Conservation (phyloP, 2,113 vertebrate species). For the Entelurus aequoreus region DNA sequence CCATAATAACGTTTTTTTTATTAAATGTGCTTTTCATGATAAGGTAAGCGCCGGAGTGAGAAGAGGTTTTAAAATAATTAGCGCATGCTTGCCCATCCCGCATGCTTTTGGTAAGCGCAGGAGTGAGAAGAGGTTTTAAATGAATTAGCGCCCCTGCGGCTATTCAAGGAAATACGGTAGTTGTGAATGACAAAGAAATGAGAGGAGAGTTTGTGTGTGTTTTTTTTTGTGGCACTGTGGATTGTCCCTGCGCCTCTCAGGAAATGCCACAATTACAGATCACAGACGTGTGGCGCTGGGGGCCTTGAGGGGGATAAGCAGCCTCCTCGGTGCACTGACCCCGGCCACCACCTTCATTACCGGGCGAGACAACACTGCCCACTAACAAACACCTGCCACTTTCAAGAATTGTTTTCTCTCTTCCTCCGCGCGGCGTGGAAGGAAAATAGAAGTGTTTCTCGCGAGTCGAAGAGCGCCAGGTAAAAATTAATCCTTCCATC, state of each 20-base stretch:
- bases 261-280: conserved; percentile 81
- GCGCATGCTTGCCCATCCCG: no score
- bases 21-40: no score
- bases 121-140: no score
- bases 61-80: no score
- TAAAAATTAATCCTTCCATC: conserved; percentile 24
- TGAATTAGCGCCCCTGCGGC: no score
- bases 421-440: conserved; percentile 25
- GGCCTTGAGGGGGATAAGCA: conserved; percentile 73
- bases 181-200: conserved; percentile 9
- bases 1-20: no score
- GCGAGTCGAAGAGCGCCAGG: conserved; percentile 62
- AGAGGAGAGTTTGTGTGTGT: conserved; percentile 11
- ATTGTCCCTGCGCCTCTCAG: conserved; percentile 75
- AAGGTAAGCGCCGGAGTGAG: no score
- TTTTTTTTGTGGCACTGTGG: conserved; percentile 58
- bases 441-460: conserved; percentile 68
- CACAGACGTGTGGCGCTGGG: conserved; percentile 71
- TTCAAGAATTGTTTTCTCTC: conserved; percentile 77
- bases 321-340: conserved; percentile 73
- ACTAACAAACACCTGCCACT: conserved; percentile 79
- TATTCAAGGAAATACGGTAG: no score
- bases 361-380: conserved; percentile 77
- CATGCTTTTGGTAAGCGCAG: no score
- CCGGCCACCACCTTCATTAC: conserved; percentile 76